A percentile compares a stretch with the other conserved stretches of the same genome.
phyloP scores from a whole-genome alignment of 2,797 vertebrate genomes.

The Catamblyrhynchus diadema region DNA sequence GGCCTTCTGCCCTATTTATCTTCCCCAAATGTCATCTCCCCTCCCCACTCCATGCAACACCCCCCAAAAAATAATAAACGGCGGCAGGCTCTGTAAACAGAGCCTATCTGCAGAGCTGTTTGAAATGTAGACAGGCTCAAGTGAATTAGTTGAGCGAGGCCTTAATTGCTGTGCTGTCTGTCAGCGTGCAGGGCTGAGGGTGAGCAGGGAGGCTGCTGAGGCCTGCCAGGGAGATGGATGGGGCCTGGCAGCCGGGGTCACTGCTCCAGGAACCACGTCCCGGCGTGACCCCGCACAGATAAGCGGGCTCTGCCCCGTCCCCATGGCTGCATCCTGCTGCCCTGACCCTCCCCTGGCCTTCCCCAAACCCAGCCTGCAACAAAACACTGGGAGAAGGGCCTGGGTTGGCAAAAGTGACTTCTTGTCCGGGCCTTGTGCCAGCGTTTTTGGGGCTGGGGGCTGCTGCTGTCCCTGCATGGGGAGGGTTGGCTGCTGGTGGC shows the following conservation, averaged over 20 bases:
- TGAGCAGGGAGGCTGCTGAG: constrained; percentile 6
- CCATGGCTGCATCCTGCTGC: neutral
- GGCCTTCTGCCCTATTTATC: constrained; percentile 48
- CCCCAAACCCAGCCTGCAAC: neutral
- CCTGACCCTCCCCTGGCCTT: neutral
- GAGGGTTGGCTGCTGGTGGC: neutral
- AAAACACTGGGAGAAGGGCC: neutral
- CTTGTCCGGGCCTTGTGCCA: accelerated
- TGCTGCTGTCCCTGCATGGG: accelerated
- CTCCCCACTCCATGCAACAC: neutral
- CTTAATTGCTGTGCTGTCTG: constrained; percentile 65
- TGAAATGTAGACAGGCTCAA: constrained; percentile 70
- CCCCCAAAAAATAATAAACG: constrained; percentile 45
- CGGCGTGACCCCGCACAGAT: constrained; percentile 26
- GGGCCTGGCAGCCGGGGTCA: constrained; percentile 48
- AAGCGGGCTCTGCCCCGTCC: neutral
- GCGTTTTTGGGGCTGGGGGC: neutral
- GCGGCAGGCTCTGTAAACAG: constrained; percentile 51
- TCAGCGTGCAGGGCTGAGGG: constrained; percentile 54
- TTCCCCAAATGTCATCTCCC: constrained; percentile 28
- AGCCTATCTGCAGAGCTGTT: constrained; percentile 47
- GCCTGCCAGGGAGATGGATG: constrained; percentile 55
- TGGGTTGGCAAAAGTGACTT: neutral
- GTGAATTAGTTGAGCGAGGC: constrained; percentile 56
- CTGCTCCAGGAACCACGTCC: constrained; percentile 43